Base-by-base conservation (phyloP, 1,140 invertebrate genomes). In the Choristoneura fumiferana region DNA sequence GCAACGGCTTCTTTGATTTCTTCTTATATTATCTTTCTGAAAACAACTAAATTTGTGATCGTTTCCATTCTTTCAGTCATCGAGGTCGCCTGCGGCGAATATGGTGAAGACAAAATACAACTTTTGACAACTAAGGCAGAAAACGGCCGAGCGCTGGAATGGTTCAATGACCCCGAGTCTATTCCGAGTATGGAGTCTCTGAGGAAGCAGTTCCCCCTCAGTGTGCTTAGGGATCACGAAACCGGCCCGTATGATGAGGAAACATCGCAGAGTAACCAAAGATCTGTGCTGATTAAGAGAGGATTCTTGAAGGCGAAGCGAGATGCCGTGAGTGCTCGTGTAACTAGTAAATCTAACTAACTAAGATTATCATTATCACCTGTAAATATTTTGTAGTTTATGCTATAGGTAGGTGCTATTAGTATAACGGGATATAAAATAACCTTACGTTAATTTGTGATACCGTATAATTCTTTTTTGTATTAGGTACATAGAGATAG, bases 21-120 rank as follows among this genome's bases (percentile, higher is more conserved):
- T n/a, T n/a, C n/a, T n/a, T n/a, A n/a, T n/a, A n/a, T n/a, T n/a
- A n/a, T n/a, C n/a, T n/a, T n/a, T n/a, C n/a, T n/a, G n/a, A n/a
- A n/a, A n/a, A n/a, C n/a, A n/a, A n/a, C n/a, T n/a, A n/a, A n/a
- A n/a, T n/a, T n/a, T n/a, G n/a, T n/a, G n/a, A n/a, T n/a, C n/a
- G n/a, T n/a, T n/a, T n/a, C 4, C 0, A 37, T 52, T 43, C 34
- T 77, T 81, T 13, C 73, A 95, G 95, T 95, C 9, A 97, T 98
- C 73, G 96, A 98, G 89, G 89, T 98, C 65, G 95, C 97, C 0
- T 95, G 95, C 62, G 96, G 95, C 0, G 97, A 98, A 81, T 95
- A 97, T 69, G 97, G 97, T 0, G 92, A 94, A 13, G 94, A 94
- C 71, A 96, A 93, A 87, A 93, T 97, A 1, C 82, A 93, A 15